Base-by-base conservation (phyloP, 2,888 invertebrate species). In the Spisula solida region DNA sequence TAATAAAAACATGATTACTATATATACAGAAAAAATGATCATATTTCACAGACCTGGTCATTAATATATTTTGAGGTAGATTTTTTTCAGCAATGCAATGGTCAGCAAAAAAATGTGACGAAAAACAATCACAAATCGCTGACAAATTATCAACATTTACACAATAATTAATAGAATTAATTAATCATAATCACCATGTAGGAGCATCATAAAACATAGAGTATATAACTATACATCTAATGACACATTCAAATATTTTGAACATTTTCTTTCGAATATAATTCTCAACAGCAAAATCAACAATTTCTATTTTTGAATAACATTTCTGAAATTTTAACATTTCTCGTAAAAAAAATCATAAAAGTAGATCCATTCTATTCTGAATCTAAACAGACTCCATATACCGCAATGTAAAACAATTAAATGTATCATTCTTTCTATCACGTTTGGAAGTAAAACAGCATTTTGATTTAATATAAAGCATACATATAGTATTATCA, bases 11-110 rank as follows among this genome's bases (percentile, higher is more conserved):
- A 78, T 16, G 16, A 78, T 31, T 18, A 78, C 31, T 31, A 78
- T 78, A 78, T 78, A 75, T 34, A 78, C 78, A 78, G 78, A 78
- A 34, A 78, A 18, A 41, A 34, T 31, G 6, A 66, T 2, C n/a
- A 78, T 78, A 78, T 78, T 78, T 41, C 20, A 41, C 5, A 78
- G 34, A 78, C 34, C 78, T 78, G 78, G 78, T 78, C 60, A 66
- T 66, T 25, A 25, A 60, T 31, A 78, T 34, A 31, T 41, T 41
- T 34, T 78, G 78, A 78, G 78, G 78, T 78, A 78, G 78, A 41
- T 78, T 78, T 66, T 66, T 66, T n/a, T 25, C 25, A 25, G 25
- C 25, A 25, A 66, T 25, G 0, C 10, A 25, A n/a, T 8, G n/a
- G n/a, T 25, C 60, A 66, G 60, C 25, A 12, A 66, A 41, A n/a